Conservation (phyloP, 2,113 vertebrate genomes). For the Thamnaconus septentrionalis region DNA sequence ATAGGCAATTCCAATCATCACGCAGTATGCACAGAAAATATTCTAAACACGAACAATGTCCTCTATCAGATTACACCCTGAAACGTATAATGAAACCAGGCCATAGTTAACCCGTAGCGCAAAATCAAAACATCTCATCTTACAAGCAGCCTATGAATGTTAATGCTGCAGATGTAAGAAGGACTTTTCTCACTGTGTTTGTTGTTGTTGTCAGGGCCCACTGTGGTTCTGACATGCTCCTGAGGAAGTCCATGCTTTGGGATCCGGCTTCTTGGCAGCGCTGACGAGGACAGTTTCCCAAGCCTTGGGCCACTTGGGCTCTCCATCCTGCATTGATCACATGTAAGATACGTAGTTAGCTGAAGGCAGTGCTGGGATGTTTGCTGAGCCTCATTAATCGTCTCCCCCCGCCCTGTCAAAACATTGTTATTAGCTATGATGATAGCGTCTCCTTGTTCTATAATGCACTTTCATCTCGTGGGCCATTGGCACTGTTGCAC, state of each 20-base stretch:
- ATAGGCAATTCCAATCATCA: background rate
- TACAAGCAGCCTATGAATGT: slow-evolving; percentile 1
- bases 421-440: slow-evolving; percentile 44
- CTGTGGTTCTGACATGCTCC: slow-evolving; percentile 72
- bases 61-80: too few species aligned
- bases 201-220: slow-evolving; percentile 74
- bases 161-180: background rate
- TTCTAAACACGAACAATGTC: background rate
- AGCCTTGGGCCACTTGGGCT: slow-evolving; percentile 83
- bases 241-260: slow-evolving; percentile 79
- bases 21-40: background rate
- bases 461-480: slow-evolving; percentile 17
- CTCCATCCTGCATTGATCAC: slow-evolving; percentile 83
- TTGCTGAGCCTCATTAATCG: slow-evolving; percentile 33
- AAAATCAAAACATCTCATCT: slow-evolving; percentile 15
- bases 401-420: slow-evolving; percentile 33
- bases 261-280: slow-evolving; percentile 75
- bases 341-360: slow-evolving; percentile 22
- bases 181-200: slow-evolving; percentile 81
- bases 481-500: slow-evolving; percentile 11
- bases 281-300: slow-evolving; percentile 81
- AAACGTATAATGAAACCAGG: background rate
- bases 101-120: slow-evolving; percentile 11
- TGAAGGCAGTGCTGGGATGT: slow-evolving; percentile 6
- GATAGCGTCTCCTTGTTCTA: slow-evolving; percentile 28